Percentiles rank a stretch among this genome's conserved stretches.
Evolutionary conservation across 2,113 vertebrate species (phyloP).

Genomic region (Festucalex cinctus): DNA sequence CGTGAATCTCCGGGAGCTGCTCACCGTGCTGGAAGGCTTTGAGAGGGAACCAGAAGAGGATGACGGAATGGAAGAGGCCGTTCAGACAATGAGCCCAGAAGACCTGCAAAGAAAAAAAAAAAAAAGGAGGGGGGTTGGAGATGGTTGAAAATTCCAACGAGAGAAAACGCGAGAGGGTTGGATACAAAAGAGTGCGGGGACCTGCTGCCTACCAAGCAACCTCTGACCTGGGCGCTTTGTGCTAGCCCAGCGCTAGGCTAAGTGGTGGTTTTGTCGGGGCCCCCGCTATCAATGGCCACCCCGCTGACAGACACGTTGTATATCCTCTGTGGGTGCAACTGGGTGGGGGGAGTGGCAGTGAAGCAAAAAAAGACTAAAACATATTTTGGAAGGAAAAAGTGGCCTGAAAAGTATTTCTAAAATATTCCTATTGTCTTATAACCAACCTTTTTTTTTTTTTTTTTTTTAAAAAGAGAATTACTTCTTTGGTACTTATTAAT

Average conservation of each 20-base stretch:
- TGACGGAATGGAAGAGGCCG: conserved; percentile 99
- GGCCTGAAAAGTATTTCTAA: background rate
- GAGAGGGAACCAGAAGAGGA: conserved; percentile 99
- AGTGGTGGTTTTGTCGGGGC: conserved; percentile 88
- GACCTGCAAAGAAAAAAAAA: conserved; percentile 80
- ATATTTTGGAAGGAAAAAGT: background rate
- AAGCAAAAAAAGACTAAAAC: conserved; percentile 25
- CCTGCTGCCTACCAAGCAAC: conserved; percentile 83
- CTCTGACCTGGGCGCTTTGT: conserved; percentile 88
- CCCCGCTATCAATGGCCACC: conserved; percentile 80
- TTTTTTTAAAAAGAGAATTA: background rate
- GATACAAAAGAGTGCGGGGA: conserved; percentile 80
- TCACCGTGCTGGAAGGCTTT: conserved; percentile 97
- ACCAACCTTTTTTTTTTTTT: background rate
- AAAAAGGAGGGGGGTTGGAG: conserved; percentile 43
- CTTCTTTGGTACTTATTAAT: background rate
- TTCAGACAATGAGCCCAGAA: conserved; percentile 99
- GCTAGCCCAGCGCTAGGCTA: conserved; percentile 82
- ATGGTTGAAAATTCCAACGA: conserved; percentile 52
- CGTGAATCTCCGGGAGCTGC: conserved; percentile 64
- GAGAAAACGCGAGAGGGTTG: conserved; percentile 72
- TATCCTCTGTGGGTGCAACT: conserved; percentile 73
- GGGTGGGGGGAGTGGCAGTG: conserved; percentile 36
- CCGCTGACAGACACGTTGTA: conserved; percentile 93
- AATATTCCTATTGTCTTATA: background rate